Evolutionary conservation across 1,140 invertebrate species (phyloP).

Genomic region (Caenorhabditis tropicalis): DNA sequence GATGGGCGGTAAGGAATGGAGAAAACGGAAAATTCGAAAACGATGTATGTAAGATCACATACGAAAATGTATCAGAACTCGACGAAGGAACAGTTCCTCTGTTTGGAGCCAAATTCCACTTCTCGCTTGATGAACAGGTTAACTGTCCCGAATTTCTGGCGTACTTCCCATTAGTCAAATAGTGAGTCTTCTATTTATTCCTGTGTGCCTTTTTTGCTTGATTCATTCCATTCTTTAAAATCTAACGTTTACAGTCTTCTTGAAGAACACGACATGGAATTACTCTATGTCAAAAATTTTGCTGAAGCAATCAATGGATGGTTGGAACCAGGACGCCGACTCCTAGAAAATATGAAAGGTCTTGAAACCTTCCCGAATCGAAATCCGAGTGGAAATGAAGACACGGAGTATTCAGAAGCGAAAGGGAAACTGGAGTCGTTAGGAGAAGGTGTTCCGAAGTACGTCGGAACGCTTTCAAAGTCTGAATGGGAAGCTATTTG

Average conservation of each 20-base stretch:
- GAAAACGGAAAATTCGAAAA: constrained; percentile 58
- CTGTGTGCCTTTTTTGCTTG: constrained; percentile 64
- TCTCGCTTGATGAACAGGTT: constrained; percentile 91
- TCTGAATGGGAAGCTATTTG: constrained; percentile 92
- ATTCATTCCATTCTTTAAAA: neutral
- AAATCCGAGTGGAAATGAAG: constrained; percentile 18
- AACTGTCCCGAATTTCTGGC: constrained; percentile 98
- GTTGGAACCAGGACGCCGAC: constrained; percentile 75
- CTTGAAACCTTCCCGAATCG: constrained; percentile 76
- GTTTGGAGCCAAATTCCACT: constrained; percentile 96
- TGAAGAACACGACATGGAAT: constrained; percentile 82
- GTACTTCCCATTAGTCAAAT: constrained; percentile 84
- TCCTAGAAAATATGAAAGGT: constrained; percentile 77
- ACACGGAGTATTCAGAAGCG: constrained; percentile 50
- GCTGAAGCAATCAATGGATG: constrained; percentile 81
- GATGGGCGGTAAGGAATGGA: constrained; percentile 52
- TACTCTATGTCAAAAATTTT: constrained; percentile 81
- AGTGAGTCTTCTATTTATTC: constrained; percentile 75
- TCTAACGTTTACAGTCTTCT: constrained; percentile 77
- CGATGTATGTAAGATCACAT: constrained; percentile 72
- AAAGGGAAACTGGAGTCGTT: constrained; percentile 8
- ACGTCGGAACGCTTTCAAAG: constrained; percentile 81
- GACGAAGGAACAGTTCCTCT: constrained; percentile 77
- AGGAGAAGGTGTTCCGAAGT: constrained; percentile 9
- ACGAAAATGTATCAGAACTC: constrained; percentile 72